Evolutionary conservation across 2,888 invertebrate genomes (phyloP).

Genomic region (Metallyticus violacea): DNA sequence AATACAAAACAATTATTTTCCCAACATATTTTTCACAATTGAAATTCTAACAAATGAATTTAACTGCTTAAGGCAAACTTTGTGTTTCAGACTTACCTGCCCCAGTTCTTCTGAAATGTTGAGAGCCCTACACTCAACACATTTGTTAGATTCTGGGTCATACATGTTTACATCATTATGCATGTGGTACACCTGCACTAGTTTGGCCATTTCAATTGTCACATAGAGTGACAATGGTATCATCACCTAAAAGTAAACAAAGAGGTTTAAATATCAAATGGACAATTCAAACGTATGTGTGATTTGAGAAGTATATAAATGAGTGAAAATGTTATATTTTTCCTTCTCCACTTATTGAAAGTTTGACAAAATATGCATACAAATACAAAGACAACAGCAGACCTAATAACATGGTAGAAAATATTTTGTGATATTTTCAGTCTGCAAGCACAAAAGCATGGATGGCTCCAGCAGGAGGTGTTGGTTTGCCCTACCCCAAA

Average conservation of each 20-base stretch:
- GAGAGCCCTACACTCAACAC: slow-evolving; percentile 86
- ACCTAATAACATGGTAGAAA: no score
- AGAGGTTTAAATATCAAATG: background rate
- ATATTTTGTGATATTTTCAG: no score
- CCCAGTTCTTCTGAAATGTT: slow-evolving; percentile 98
- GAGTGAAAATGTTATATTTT: background rate
- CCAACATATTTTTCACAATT: background rate
- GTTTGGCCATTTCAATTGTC: slow-evolving; percentile 93
- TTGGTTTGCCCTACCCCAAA: no score
- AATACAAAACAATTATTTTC: slow-evolving; percentile 19
- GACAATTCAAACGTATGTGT: background rate
- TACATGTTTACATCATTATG: slow-evolving; percentile 85
- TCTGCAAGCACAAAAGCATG: no score
- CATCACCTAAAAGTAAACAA: slow-evolving; percentile 66
- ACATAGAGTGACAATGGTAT: slow-evolving; percentile 96
- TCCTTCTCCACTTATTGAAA: background rate
- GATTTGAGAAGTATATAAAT: background rate
- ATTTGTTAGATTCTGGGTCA: slow-evolving; percentile 77
- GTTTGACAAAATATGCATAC: no score
- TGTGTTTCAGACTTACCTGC: slow-evolving; percentile 60
- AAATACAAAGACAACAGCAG: no score
- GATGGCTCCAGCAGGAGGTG: no score
- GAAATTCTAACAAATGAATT: no score
- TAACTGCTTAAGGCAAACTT: background rate
- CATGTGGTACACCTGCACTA: slow-evolving; percentile 93